Evolutionary conservation across 30 jellyfish, hydroid and myxozoan genomes (phyloP), one percentile per base, ranked within the genome.

Genomic region (Sanderia malayensis): DNA sequence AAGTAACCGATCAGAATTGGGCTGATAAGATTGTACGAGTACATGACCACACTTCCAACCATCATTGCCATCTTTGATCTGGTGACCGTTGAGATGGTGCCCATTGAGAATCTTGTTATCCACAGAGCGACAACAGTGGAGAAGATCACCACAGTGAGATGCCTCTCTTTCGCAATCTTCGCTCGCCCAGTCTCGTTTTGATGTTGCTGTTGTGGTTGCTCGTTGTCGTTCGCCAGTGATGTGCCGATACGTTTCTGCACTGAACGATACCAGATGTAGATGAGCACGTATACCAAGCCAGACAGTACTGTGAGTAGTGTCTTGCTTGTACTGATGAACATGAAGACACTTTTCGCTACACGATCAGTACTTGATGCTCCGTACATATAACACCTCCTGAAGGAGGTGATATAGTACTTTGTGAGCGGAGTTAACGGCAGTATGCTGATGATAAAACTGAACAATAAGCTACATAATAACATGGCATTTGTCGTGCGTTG

Each of bases 1-100:
- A 46, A 30, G 11, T 26, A n/a, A 20, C 26, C 59, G 31, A 66
- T 66, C 8, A 66, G 31, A 46, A 66, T 9, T 41, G 78, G 78
- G 34, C 33, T 33, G 59, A 66, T n/a, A 0, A 28, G 62, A n/a
- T 66, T 61, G 21, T 25, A 66, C 1, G 62, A 30, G 44, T 66
- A 30, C 58, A 13, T 66, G 8, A 66, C 30, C 27, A 66, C n/a
- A 31, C 32, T 19, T 0, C 78, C 62, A 6, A 25, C 23, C 59
- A 26, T 31, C 0, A 26, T 33, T 4, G 23, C 31, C 23, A 21
- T 62, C 0, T 52, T 25, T 1, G 58, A 19, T 20, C 34, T 8
- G 11, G 17, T 31, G 10, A 66, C 1, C 0, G 2, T 10, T 23
- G 44, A 25, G 10, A 37, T 17, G 6, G 31, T 45, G 15, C 61